Evolutionary conservation across 2,888 invertebrate species (phyloP).

Genomic region (Caenorhabditis panamensis): DNA sequence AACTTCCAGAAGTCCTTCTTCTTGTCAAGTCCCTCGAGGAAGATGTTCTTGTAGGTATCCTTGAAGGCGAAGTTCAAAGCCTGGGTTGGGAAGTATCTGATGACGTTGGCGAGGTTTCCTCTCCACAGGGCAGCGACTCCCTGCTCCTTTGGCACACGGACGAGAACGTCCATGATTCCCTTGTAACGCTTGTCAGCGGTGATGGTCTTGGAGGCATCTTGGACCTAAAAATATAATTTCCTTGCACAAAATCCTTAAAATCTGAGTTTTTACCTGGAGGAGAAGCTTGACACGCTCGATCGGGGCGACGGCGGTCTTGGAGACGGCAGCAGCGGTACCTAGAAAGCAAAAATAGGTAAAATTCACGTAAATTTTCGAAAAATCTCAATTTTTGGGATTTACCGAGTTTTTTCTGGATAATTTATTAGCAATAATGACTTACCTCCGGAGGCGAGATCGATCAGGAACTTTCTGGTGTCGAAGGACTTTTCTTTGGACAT

Average conservation of each 20-base stretch:
- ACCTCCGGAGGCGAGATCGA: constrained; percentile 76
- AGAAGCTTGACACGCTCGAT: constrained; percentile 91
- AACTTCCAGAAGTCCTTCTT: constrained; percentile 90
- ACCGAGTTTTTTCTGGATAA: not conserved
- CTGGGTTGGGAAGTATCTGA: constrained; percentile 91
- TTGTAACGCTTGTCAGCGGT: constrained; percentile 78
- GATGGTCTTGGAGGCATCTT: constrained; percentile 77
- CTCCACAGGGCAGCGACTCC: constrained; percentile 83
- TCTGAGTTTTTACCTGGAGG: constrained; percentile 71
- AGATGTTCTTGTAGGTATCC: constrained; percentile 81
- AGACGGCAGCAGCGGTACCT: constrained; percentile 87
- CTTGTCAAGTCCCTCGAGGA: constrained; percentile 86
- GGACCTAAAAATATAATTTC: constrained; percentile 85
- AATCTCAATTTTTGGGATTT: constrained; percentile 22
- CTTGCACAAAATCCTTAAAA: constrained; percentile 76
- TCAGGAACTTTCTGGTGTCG: constrained; percentile 74
- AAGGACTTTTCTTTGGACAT: constrained; percentile 68
- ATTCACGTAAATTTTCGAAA: constrained; percentile 14
- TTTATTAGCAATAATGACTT: constrained; percentile 20
- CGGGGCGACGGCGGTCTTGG: constrained; percentile 94
- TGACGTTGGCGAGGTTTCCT: constrained; percentile 81
- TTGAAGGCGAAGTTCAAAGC: constrained; percentile 96
- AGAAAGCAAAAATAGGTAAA: constrained; percentile 29
- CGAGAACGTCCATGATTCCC: constrained; percentile 76
- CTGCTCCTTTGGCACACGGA: constrained; percentile 79